Evolutionary conservation across 2,113 vertebrate genomes (phyloP).

Genomic region (Hymenochirus boettgeri): DNA sequence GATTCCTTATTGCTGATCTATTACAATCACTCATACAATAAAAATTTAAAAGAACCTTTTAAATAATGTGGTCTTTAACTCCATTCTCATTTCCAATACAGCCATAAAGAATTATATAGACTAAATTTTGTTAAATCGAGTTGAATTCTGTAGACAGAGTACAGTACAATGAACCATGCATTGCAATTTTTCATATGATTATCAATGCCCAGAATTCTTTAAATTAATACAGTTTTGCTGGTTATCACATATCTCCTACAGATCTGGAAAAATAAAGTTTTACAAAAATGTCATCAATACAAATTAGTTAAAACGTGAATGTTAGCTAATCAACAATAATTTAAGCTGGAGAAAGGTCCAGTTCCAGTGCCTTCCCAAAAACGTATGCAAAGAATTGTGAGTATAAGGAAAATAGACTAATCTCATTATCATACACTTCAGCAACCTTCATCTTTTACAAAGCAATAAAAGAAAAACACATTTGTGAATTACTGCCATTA

Average conservation of each 20-base stretch:
- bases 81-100: constrained; percentile 48
- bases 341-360: background rate
- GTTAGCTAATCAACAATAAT: background rate
- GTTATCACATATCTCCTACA: constrained; percentile 68
- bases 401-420: constrained; percentile 2
- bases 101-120: constrained; percentile 53
- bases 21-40: constrained; percentile 84
- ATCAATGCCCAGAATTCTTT: constrained; percentile 45
- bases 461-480: too few relatives aligned
- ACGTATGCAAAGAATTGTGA: background rate
- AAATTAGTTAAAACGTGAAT: background rate
- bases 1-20: constrained; percentile 98
- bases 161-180: constrained; percentile 3
- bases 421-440: background rate
- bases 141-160: background rate
- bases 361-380: background rate
- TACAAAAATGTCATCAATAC: background rate
- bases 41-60: constrained; percentile 81
- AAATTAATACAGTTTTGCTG: constrained; percentile 73
- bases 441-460: background rate
- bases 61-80: too few relatives aligned
- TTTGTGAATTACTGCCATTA: too few relatives aligned
- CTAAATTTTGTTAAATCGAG: background rate
- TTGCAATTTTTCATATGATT: background rate
- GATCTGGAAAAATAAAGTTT: background rate